phyloP scores from a whole-genome alignment of 2,797 vertebrate genomes.

The Yasuhikotakia modesta region DNA sequence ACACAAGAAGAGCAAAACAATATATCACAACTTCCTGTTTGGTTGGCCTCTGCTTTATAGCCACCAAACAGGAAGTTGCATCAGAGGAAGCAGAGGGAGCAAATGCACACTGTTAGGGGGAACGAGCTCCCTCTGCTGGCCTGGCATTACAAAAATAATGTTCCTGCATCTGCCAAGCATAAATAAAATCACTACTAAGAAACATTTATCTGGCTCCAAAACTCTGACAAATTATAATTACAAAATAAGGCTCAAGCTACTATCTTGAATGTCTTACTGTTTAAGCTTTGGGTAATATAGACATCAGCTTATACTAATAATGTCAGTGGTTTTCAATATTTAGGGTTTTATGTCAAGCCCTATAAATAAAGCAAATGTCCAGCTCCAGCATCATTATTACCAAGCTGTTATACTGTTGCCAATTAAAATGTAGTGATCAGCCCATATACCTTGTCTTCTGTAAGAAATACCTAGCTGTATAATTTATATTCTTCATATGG shows the following conservation, averaged over 20 bases:
- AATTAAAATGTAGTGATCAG: slow-evolving; percentile 51
- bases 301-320: slow-evolving; percentile 10
- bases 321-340: slow-evolving; percentile 31
- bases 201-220: slow-evolving; percentile 6
- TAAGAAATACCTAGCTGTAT: slow-evolving; percentile 16
- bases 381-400: slow-evolving; percentile 38
- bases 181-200: background rate
- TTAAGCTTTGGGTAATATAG: background rate
- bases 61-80: too few species aligned
- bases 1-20: too few species aligned
- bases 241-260: background rate
- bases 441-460: slow-evolving; percentile 41
- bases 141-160: too few species aligned
- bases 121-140: too few species aligned
- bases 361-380: slow-evolving; percentile 43
- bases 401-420: slow-evolving; percentile 39
- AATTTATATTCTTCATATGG: slow-evolving; percentile 37
- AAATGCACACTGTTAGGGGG: too few species aligned
- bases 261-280: slow-evolving; percentile 7
- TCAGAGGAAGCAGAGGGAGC: too few species aligned
- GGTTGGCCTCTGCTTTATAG: too few species aligned
- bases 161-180: background rate
- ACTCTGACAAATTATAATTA: background rate
- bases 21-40: too few species aligned
- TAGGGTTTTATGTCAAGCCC: slow-evolving; percentile 41